Percentiles rank a stretch among this genome's conserved stretches.
Conservation (phyloP, 2,113 vertebrate species). For the Ploceus nigricollis region DNA sequence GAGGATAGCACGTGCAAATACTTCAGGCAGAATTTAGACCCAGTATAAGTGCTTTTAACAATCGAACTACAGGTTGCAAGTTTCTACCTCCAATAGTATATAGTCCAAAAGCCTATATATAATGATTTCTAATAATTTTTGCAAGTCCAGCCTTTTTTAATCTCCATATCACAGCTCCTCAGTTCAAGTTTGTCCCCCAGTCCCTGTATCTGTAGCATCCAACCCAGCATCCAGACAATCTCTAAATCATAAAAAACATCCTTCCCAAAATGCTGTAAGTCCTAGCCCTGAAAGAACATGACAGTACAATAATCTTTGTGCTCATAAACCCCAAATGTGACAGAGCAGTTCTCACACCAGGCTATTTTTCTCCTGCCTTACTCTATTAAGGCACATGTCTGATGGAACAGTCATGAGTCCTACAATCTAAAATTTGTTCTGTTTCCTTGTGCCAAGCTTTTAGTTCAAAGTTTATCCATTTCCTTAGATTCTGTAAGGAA, state of each 20-base stretch:
- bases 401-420: not conserved
- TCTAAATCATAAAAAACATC: not conserved
- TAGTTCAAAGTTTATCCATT: not conserved
- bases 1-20: not conserved
- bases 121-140: not conserved
- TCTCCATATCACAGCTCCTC: not conserved
- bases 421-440: not conserved
- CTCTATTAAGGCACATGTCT: accelerated
- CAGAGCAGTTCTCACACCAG: not conserved
- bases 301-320: not conserved
- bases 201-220: not conserved
- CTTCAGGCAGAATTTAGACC: not conserved
- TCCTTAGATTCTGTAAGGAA: not conserved
- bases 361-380: not conserved
- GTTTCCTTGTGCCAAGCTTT: not conserved
- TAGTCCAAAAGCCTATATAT: not conserved
- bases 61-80: not conserved
- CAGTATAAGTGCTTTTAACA: not conserved
- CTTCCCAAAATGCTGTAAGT: not conserved
- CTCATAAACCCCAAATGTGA: not conserved
- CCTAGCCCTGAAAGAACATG: not conserved
- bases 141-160: not conserved
- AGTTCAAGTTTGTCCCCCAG: not conserved
- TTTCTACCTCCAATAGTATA: not conserved
- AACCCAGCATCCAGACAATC: not conserved